Evolutionary conservation across 2,113 vertebrate genomes (phyloP), one percentile per base, ranked within the genome.

Genomic region (Urocitellus parryii): DNA sequence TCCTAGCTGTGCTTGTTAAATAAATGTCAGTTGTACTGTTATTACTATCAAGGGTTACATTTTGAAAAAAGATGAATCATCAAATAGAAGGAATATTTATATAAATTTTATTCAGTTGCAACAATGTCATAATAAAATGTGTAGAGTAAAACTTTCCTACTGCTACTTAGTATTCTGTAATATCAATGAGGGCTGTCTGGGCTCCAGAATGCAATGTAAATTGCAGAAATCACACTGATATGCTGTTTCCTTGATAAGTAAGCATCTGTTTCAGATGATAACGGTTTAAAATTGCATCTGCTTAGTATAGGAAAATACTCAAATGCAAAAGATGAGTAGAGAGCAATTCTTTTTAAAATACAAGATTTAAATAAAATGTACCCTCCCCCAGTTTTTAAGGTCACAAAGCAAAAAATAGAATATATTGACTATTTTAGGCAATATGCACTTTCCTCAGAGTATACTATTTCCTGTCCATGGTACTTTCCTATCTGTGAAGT

Each of bases 321-420:
- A 78, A 37, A 45, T 61, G 73, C 20, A 94, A n/a, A 95, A 58
- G 37, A 86, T 32, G 58, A 74, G 25, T 24, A 84, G 65, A 61
- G 1, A 87, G 37, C 51, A 78, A 63, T n/a, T 81, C 25, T 45
- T 67, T 77, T 65, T 65, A 11, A 20, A 91, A 61, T 68, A 48
- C 86, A 95, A 51, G 10, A 70, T 87, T 80, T 83, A 84, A 63
- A 76, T 13, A 90, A 12, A 68, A 80, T 68, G 32, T 14, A 18
- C 18, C 51, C 10, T 0, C 51, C 8, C 61, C 39, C 18, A 42
- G 8, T 45, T 86, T 81, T 58, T 80, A 78, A 32, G 42, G 8
- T 8, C 22, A 22, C 32, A 85, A 88, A 93, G 58, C 8, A 93
- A 85, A 81, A 93, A 81, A 73, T 34, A 88, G 24, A 83, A 88